Conservation (phyloP, 2,888 invertebrate species). For the Nebria brevicollis region DNA sequence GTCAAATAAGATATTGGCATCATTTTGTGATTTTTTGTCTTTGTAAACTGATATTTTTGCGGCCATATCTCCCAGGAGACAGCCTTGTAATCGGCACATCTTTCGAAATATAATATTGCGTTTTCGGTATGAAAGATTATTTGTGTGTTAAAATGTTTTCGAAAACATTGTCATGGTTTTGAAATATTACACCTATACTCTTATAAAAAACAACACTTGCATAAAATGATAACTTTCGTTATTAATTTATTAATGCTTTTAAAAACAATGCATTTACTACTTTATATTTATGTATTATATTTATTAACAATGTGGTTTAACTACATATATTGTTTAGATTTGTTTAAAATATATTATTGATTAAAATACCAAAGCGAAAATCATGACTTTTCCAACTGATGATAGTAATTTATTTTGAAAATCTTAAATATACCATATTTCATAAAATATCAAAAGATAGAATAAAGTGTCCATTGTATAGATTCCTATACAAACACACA, state of each 20-base stretch:
- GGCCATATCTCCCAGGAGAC: neutral
- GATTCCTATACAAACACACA: neutral
- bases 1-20: constrained; percentile 18
- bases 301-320: too few species aligned
- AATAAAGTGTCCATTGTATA: constrained; percentile 1
- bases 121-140: neutral
- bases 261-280: too few species aligned
- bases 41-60: neutral
- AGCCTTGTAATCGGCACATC: neutral
- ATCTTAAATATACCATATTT: neutral
- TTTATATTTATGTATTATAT: too few species aligned
- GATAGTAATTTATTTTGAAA: neutral
- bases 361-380: neutral
- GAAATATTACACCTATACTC: neutral
- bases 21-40: neutral
- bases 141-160: neutral
- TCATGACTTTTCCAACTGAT: neutral
- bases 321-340: neutral
- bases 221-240: too few species aligned
- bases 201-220: too few species aligned
- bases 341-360: neutral
- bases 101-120: neutral
- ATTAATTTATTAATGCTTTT: too few species aligned
- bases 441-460: neutral
- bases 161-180: neutral